Conservation (phyloP, 2,888 invertebrate genomes). For the Drosophila prolongata region DNA sequence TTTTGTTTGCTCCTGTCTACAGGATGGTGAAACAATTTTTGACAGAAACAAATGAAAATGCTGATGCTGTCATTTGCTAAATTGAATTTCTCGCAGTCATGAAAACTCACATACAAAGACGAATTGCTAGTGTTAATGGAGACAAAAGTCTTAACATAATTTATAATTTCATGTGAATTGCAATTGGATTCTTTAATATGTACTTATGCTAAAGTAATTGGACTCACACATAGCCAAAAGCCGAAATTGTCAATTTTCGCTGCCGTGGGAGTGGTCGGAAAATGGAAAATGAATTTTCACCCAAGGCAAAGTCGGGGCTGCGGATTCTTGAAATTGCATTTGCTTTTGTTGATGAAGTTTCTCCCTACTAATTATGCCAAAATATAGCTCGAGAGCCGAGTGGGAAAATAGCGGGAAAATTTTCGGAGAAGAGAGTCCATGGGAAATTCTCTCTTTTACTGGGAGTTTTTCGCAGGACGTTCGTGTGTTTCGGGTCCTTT, state of each 20-base stretch:
- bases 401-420: constrained; percentile 65
- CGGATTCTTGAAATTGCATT: constrained; percentile 37
- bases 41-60: constrained; percentile 66
- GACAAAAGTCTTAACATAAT: constrained; percentile 51
- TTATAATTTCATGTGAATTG: constrained; percentile 61
- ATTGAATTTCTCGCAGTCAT: constrained; percentile 58
- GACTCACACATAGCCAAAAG: constrained; percentile 22
- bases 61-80: constrained; percentile 70
- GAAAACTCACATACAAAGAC: constrained; percentile 20
- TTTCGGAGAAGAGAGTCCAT: constrained; percentile 2
- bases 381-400: constrained; percentile 25
- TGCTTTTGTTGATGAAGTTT: constrained; percentile 42
- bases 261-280: constrained; percentile 2
- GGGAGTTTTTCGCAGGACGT: constrained; percentile 20
- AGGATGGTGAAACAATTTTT: constrained; percentile 26
- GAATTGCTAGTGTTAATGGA: constrained; percentile 9
- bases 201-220: constrained; percentile 29
- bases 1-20: constrained; percentile 3
- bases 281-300: constrained; percentile 26
- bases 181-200: constrained; percentile 50
- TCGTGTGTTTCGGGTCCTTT: constrained; percentile 35
- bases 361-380: constrained; percentile 33
- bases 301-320: constrained; percentile 8
- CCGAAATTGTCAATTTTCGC: constrained; percentile 25
- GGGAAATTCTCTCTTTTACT: constrained; percentile 14